Conservation (phyloP, 2,797 vertebrate species). For the Leuciscus waleckii region DNA sequence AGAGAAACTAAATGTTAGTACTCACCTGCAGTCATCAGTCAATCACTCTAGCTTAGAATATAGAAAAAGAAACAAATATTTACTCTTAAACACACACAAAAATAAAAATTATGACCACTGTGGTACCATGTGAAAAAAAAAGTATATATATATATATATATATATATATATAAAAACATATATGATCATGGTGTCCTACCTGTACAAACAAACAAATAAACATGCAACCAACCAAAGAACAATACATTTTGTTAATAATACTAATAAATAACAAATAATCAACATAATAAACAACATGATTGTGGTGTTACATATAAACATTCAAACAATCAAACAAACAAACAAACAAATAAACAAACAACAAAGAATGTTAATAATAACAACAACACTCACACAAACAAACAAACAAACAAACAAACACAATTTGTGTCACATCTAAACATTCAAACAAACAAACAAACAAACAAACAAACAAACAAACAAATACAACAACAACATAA, state of each 20-base stretch:
- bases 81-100: neutral
- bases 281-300: neutral
- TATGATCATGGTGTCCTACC: too few species aligned
- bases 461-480: neutral
- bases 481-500: neutral
- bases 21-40: neutral
- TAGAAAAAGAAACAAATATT: neutral
- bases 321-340: neutral
- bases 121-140: neutral
- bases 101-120: neutral
- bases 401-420: neutral
- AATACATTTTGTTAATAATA: too few species aligned
- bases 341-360: neutral
- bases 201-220: too few species aligned
- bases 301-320: neutral
- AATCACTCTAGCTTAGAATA: neutral
- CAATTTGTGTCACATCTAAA: neutral
- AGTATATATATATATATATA: too few species aligned
- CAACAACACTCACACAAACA: neutral
- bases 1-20: neutral
- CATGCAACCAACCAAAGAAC: too few species aligned
- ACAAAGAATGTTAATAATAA: neutral
- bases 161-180: too few species aligned
- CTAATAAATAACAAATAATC: neutral
- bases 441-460: neutral